phyloP scores from a whole-genome alignment of 2,888 invertebrate genomes.

The Sphecodes monilicornis region DNA sequence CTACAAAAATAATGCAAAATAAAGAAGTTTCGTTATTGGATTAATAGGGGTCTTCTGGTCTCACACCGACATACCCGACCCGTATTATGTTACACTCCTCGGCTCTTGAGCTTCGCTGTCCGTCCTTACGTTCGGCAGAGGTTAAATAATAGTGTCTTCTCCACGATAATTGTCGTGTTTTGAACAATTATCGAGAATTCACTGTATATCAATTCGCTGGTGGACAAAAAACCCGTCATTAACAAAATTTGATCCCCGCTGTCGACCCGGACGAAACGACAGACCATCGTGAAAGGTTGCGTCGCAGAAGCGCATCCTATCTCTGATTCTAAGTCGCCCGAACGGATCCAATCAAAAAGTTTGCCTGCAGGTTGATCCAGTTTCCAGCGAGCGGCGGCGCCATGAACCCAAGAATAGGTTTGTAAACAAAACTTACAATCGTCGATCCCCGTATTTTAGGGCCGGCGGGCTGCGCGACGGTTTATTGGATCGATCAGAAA shows the following conservation, averaged over 20 bases:
- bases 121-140: too few relatives aligned
- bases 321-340: slow-evolving; percentile 3
- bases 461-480: background rate
- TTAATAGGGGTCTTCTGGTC: too few relatives aligned
- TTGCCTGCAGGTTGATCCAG: slow-evolving; percentile 8
- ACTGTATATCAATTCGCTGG: background rate
- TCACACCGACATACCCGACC: too few relatives aligned
- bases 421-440: slow-evolving; percentile 46
- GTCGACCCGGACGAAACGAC: background rate
- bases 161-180: too few relatives aligned
- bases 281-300: background rate
- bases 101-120: too few relatives aligned
- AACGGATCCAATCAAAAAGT: slow-evolving; percentile 18
- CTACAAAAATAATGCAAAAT: too few relatives aligned
- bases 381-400: slow-evolving; percentile 2
- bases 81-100: too few relatives aligned
- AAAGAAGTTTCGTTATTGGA: too few relatives aligned
- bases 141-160: too few relatives aligned
- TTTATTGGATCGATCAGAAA: slow-evolving; percentile 42
- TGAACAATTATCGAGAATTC: too few relatives aligned
- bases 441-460: slow-evolving; percentile 14
- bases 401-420: slow-evolving; percentile 10
- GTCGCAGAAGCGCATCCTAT: slow-evolving; percentile 5
- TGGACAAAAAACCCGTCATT: background rate
- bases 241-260: background rate